Percentiles rank a stretch among this genome's conserved stretches.
Evolutionary conservation across 2,113 vertebrate genomes (phyloP).

Genomic region (Podarcis muralis): DNA sequence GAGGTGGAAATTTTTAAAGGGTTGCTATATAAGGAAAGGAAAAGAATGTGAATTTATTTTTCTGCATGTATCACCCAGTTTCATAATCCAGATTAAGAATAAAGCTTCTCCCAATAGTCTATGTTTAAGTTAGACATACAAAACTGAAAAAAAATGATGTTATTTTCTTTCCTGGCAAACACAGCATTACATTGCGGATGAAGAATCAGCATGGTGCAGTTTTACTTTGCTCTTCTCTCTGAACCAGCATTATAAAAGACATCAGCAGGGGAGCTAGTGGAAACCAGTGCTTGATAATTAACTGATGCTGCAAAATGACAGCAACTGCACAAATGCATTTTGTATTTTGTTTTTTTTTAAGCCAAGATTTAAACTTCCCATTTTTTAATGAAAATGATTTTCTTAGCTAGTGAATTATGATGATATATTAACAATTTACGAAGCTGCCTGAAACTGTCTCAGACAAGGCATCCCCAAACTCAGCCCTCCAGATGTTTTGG

Average conservation of each 20-base stretch:
- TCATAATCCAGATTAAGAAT: neutral
- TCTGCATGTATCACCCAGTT: neutral
- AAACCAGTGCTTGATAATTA: conserved; percentile 29
- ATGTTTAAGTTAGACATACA: neutral
- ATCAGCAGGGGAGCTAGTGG: conserved; percentile 10
- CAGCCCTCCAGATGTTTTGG: no score
- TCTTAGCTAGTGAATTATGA: conserved; percentile 4
- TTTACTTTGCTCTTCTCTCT: conserved; percentile 9
- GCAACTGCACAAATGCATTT: conserved; percentile 41
- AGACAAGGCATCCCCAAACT: neutral
- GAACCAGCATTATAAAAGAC: conserved; percentile 11
- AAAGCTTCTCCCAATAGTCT: neutral
- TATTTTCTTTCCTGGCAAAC: neutral
- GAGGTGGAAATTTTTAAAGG: neutral
- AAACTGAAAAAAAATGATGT: conserved; percentile 7
- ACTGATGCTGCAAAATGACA: conserved; percentile 47
- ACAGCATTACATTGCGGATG: neutral
- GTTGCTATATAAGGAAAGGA: neutral
- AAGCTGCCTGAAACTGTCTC: neutral
- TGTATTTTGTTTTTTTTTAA: conserved; percentile 4
- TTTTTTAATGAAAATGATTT: neutral
- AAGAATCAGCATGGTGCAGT: neutral
- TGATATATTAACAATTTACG: neutral
- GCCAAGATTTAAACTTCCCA: neutral
- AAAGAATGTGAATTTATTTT: neutral